Evolutionary conservation across 2,113 vertebrate genomes (phyloP).

Genomic region (Callospermophilus lateralis): DNA sequence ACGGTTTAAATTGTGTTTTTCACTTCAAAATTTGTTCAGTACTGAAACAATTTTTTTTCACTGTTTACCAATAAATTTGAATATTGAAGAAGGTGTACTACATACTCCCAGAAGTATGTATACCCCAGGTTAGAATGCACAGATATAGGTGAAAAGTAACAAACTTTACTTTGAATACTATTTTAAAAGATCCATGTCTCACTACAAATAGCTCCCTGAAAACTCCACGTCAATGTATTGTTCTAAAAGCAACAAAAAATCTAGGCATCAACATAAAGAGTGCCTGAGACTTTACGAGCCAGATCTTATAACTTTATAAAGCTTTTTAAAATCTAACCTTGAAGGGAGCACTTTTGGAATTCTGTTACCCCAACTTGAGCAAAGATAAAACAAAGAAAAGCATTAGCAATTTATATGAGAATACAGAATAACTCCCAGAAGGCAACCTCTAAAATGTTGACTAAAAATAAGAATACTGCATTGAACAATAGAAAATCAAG

Average conservation of each 20-base stretch:
- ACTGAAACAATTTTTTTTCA: slow-evolving; percentile 43
- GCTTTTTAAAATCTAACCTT: not conserved
- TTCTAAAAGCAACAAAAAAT: not conserved
- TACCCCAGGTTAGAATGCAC: not conserved
- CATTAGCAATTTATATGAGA: not conserved
- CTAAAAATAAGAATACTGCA: not conserved
- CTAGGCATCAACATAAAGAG: not conserved
- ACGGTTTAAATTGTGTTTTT: not conserved
- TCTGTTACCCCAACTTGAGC: not conserved
- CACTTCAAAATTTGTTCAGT: not conserved
- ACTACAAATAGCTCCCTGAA: not conserved
- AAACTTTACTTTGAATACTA: not conserved
- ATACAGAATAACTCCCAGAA: not conserved
- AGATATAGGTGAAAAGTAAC: not conserved
- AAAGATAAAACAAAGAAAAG: slow-evolving; percentile 43
- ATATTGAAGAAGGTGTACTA: not conserved
- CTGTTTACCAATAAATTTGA: slow-evolving; percentile 19
- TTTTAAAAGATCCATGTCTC: not conserved
- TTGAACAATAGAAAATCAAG: not conserved
- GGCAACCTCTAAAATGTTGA: not conserved
- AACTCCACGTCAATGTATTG: not conserved
- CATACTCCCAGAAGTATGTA: not conserved
- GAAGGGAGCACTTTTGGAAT: not conserved
- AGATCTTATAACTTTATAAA: slow-evolving; percentile 4
- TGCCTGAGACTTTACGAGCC: not conserved